Conservation (phyloP, 1,140 invertebrate genomes). For the Neodiprion lecontei region DNA sequence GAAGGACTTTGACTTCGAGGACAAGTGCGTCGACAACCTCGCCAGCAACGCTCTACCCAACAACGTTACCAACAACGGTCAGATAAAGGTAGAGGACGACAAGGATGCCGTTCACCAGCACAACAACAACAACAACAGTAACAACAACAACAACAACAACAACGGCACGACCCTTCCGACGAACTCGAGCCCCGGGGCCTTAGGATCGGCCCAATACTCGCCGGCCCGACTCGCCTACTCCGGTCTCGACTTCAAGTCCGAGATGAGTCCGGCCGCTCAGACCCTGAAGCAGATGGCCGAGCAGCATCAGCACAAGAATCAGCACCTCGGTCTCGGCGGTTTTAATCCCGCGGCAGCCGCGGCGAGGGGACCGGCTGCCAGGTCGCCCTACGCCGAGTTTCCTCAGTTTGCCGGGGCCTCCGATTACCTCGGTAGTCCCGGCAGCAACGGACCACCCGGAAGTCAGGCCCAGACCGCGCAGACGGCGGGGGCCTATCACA, state of each 20-base stretch:
- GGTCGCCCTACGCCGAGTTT: constrained; percentile 63
- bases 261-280: constrained; percentile 88
- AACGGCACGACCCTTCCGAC: constrained; percentile 33
- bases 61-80: constrained; percentile 48
- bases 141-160: constrained; percentile 29
- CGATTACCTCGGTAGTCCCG: constrained; percentile 62
- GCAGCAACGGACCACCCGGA: constrained; percentile 45
- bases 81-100: constrained; percentile 58
- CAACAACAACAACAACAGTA: constrained; percentile 30
- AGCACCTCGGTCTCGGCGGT: constrained; percentile 56
- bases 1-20: constrained; percentile 82
- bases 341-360: constrained; percentile 52
- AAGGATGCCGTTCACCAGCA: constrained; percentile 53
- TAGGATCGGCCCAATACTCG: constrained; percentile 57
- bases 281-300: constrained; percentile 96
- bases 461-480: constrained; percentile 43
- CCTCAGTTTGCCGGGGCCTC: constrained; percentile 51
- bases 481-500: constrained; percentile 52
- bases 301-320: constrained; percentile 89
- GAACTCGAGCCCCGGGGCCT: constrained; percentile 48
- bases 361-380: constrained; percentile 52
- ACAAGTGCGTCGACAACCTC: constrained; percentile 59
- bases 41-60: constrained; percentile 47
- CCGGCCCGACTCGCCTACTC: constrained; percentile 59
- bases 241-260: constrained; percentile 67